These are phyloP conservation scores for Oegoconia quadripuncta DNA, from an alignment of 2,888 invertebrate genomes.

Conservation along the genomic window DNA sequence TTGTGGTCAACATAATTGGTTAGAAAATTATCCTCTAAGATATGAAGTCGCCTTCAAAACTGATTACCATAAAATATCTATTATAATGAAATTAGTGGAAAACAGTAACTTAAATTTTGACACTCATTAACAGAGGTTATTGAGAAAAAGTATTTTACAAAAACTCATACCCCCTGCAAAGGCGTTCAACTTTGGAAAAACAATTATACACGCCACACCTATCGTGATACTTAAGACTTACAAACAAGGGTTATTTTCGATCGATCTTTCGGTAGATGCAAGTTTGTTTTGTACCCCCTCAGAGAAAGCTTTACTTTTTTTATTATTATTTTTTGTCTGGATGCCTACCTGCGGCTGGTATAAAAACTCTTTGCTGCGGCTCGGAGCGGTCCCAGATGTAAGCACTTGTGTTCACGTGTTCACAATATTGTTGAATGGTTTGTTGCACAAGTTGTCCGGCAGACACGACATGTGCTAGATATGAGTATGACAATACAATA, in stretches of 20 bases:
- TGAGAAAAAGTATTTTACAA: conserved; percentile 34
- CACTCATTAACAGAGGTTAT: conserved; percentile 63
- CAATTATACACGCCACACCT: conserved; percentile 11
- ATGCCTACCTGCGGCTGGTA: conserved; percentile 55
- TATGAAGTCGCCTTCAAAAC: conserved; percentile 28
- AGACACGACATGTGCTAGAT: too few species aligned
- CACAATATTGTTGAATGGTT: conserved; percentile 1
- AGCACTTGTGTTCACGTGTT: conserved; percentile 35
- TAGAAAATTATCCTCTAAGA: too few species aligned
- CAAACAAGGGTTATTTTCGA: conserved; percentile 22
- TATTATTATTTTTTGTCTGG: conserved; percentile 38
- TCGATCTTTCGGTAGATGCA: conserved; percentile 21
- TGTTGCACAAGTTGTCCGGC: neutral
- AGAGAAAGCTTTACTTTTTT: conserved; percentile 31
- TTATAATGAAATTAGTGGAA: conserved; percentile 52
- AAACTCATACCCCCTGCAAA: conserved; percentile 51
- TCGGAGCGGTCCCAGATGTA: conserved; percentile 32
- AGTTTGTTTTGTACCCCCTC: conserved; percentile 47
- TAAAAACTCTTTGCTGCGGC: conserved; percentile 36
- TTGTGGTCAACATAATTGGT: too few species aligned
- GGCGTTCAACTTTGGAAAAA: conserved; percentile 16
- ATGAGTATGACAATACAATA: too few species aligned
- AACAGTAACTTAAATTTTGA: conserved; percentile 39
- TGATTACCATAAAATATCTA: conserved; percentile 23
- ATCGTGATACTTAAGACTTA: neutral